Evolutionary conservation across 2,797 vertebrate species (phyloP).

Genomic region (Cetoscarus ocellatus): DNA sequence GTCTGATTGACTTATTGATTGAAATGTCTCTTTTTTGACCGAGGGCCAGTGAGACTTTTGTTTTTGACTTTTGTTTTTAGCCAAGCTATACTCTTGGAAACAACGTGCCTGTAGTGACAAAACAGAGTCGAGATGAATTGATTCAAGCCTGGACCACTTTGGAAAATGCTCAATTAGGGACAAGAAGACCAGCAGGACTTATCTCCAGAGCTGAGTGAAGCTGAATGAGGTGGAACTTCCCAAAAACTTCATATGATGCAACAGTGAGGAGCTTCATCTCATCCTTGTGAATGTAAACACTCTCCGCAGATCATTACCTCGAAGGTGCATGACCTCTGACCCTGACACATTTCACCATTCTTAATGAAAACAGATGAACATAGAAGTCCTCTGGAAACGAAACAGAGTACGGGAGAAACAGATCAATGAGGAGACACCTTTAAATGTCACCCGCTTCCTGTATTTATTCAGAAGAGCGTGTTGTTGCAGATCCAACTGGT

Average conservation of each 20-base stretch:
- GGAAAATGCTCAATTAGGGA: too few relatives aligned
- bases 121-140: too few relatives aligned
- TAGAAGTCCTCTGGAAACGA: slow-evolving; percentile 11
- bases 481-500: neutral
- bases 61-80: too few relatives aligned
- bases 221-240: slow-evolving; percentile 24
- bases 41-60: too few relatives aligned
- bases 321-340: slow-evolving; percentile 26
- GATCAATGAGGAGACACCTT: slow-evolving; percentile 11
- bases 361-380: slow-evolving; percentile 16
- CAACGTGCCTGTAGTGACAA: slow-evolving; percentile 4
- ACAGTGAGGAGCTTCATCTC: slow-evolving; percentile 24
- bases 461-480: slow-evolving; percentile 25
- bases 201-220: too few relatives aligned
- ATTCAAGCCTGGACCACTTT: too few relatives aligned
- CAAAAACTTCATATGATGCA: slow-evolving; percentile 19
- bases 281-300: slow-evolving; percentile 26
- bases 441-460: slow-evolving; percentile 34
- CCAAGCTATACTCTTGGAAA: too few relatives aligned
- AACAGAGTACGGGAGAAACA: slow-evolving; percentile 18
- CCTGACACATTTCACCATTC: slow-evolving; percentile 17
- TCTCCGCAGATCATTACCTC: slow-evolving; percentile 19
- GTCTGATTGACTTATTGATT: too few relatives aligned
- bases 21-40: too few relatives aligned
- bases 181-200: too few relatives aligned